Conservation (phyloP, 2,888 invertebrate genomes). For the Bellardia pandia region DNA sequence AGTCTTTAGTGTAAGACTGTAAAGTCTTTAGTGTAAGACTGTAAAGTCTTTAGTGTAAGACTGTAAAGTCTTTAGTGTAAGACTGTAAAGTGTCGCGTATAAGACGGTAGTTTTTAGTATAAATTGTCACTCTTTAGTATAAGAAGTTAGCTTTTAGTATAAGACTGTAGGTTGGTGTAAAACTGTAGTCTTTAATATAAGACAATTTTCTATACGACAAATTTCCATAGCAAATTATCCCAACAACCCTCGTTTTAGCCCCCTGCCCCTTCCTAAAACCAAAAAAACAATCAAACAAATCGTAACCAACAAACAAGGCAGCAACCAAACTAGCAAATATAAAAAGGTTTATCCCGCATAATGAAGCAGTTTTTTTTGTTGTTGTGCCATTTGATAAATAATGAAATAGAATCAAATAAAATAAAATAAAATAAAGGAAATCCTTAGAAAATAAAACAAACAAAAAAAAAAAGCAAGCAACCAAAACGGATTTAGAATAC, state of each 20-base stretch:
- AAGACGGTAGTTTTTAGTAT: too few species aligned
- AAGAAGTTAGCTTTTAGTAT: too few species aligned
- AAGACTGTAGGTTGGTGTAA: too few species aligned
- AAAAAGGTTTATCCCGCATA: constrained; percentile 79
- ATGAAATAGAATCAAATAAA: constrained; percentile 57
- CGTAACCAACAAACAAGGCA: constrained; percentile 14
- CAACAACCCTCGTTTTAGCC: constrained; percentile 15
- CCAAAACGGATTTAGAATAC: constrained; percentile 31
- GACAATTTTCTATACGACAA: not conserved
- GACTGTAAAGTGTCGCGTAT: too few species aligned
- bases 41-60: too few species aligned
- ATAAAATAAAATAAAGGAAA: constrained; percentile 71
- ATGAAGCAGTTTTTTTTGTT: constrained; percentile 78
- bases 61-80: too few species aligned
- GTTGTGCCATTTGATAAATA: constrained; percentile 77
- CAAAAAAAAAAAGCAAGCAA: constrained; percentile 19
- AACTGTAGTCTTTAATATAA: too few species aligned
- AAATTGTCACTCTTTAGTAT: too few species aligned
- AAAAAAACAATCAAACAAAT: not conserved
- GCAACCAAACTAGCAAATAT: not conserved
- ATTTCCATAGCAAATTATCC: too few species aligned
- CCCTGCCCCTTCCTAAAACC: not conserved
- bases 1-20: too few species aligned
- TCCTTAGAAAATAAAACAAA: constrained; percentile 68
- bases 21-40: too few species aligned